Base-by-base conservation (phyloP, 2,888 invertebrate species). In the Agrenia bidenticulata region DNA sequence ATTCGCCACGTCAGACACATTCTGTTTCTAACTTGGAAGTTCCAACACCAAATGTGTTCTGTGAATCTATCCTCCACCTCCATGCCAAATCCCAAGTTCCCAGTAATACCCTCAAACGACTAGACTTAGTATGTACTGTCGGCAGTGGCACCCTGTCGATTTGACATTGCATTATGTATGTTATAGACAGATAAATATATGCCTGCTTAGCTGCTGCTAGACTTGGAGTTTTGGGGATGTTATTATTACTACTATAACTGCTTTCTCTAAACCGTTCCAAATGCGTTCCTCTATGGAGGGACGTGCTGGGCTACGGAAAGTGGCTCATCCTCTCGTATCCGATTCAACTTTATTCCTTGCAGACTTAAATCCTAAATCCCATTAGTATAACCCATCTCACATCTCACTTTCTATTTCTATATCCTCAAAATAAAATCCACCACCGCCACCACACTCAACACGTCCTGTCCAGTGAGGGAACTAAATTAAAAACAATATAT, bases 1-100 rank as follows among this genome's bases (percentile, higher is more conserved):
- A 69, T 72, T 72, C 69, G 67, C 69, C 72, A 69, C 72, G 72
- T 72, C 72, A 72, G 58, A 67, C 63, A 72, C 72, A 72, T 72
- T 72, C 61, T 23, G 15, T 49, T 54, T 53, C 27, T 23, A 54
- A 45, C 11, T 11, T 32, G 32, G 32, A 32, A 11, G 5, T 5
- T 5, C 17, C n/a, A 19, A 15, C 7, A 45, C 19, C 4, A 15
- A n/a, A 7, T 19, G 5, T 51, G 17, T 21, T 51, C 21, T 23
- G 5, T 5, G 21, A 13, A 23, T 17, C 7, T 7, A 24, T 21
- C 21, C 51, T 7, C 51, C 26, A 19, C 21, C 15, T 45, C 7
- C 45, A 11, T n/a, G 45, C n/a, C 4, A 7, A 21, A 17, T 26
- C 24, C 23, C 21, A 13, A 51, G 21, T 51, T 15, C 58, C 23